Conservation (phyloP, 2,113 vertebrate genomes). For the Acrocephalus kingi region DNA sequence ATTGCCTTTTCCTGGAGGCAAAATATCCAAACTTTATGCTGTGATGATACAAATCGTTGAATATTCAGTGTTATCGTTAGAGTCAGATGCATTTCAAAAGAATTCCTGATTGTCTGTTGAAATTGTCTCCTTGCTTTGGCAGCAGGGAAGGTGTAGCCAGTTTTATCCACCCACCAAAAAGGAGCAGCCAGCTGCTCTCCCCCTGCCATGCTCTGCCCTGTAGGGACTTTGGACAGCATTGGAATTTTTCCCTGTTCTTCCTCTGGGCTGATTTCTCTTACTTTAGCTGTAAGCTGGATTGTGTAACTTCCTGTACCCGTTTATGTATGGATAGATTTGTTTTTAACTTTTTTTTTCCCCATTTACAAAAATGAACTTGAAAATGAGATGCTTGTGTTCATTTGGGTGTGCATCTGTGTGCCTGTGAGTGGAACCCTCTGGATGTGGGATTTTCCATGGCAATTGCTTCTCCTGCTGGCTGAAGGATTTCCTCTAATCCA, state of each 20-base stretch:
- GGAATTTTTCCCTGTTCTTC: constrained; percentile 33
- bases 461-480: constrained; percentile 29
- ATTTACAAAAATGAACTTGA: constrained; percentile 63
- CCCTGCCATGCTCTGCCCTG: background rate
- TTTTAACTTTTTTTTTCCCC: constrained; percentile 16
- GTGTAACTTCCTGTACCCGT: constrained; percentile 66
- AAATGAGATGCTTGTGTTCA: constrained; percentile 41
- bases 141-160: constrained; percentile 39
- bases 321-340: constrained; percentile 54
- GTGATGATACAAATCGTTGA: constrained; percentile 46
- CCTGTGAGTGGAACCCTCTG: background rate
- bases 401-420: background rate
- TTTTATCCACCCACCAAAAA: background rate
- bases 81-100: constrained; percentile 50
- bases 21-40: background rate
- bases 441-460: background rate
- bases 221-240: background rate
- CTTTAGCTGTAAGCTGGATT: constrained; percentile 52
- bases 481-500: constrained; percentile 44
- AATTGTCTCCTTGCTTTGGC: constrained; percentile 60
- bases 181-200: background rate
- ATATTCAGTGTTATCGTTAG: constrained; percentile 43
- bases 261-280: constrained; percentile 32
- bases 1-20: background rate
- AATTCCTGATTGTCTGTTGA: constrained; percentile 35